phyloP scores from a whole-genome alignment of 2,888 invertebrate genomes.

The Oscheius sp. region DNA sequence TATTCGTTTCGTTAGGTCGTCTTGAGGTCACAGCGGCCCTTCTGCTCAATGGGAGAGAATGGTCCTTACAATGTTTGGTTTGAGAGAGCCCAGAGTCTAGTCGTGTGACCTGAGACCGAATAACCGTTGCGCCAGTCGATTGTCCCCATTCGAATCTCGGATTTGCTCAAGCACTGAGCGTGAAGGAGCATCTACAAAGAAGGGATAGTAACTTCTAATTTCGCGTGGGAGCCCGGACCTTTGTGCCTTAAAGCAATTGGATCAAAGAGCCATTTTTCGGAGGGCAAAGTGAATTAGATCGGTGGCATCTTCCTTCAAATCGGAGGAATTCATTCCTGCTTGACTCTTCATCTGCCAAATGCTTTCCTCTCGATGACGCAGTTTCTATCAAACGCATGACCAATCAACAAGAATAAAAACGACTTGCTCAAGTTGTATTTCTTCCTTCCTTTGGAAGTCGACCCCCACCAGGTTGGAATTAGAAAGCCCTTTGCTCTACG shows the following conservation, averaged over 20 bases:
- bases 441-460: neutral
- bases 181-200: neutral
- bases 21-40: conserved; percentile 28
- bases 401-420: neutral
- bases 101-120: conserved; percentile 15
- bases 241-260: conserved; percentile 6
- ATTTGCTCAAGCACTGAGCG: neutral
- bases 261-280: conserved; percentile 22
- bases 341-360: neutral
- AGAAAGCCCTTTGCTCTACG: conserved; percentile 7
- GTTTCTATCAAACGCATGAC: neutral
- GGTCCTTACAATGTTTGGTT: neutral
- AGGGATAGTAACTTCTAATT: neutral
- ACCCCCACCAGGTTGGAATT: neutral
- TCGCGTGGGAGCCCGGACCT: conserved; percentile 7
- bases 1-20: conserved; percentile 25
- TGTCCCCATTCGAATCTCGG: conserved; percentile 4
- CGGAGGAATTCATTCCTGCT: neutral
- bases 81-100: conserved; percentile 5
- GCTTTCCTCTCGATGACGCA: neutral
- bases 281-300: conserved; percentile 20
- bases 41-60: conserved; percentile 10
- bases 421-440: neutral
- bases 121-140: conserved; percentile 27
- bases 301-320: neutral